Evolutionary conservation across 2,113 vertebrate genomes (phyloP).

Genomic region (Manacus vitellinus): DNA sequence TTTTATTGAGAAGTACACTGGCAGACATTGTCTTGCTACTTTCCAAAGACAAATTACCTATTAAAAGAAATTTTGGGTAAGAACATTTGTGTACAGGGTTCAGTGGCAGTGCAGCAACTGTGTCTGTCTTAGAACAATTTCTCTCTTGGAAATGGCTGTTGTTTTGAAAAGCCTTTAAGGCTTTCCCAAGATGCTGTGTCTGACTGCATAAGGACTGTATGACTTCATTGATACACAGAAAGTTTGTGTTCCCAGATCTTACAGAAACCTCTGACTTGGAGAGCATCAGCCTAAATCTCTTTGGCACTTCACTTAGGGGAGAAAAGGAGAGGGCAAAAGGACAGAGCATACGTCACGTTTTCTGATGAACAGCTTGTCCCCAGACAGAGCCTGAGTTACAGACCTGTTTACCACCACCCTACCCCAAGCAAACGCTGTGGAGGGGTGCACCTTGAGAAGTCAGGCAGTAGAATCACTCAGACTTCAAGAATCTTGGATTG

Average conservation of each 20-base stretch:
- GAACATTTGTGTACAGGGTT: background rate
- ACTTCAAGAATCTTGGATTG: accelerated
- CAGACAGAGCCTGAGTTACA: background rate
- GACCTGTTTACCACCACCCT: no score
- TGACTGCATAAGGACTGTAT: background rate
- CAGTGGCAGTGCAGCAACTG: background rate
- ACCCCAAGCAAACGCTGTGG: accelerated
- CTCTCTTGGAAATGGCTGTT: background rate
- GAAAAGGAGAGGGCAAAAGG: background rate
- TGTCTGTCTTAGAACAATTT: background rate
- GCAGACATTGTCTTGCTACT: background rate
- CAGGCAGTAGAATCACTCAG: background rate
- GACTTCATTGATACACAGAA: background rate
- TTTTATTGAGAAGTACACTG: background rate
- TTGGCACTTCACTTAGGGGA: background rate
- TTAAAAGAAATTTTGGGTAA: background rate
- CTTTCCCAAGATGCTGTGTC: background rate
- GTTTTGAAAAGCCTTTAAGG: background rate
- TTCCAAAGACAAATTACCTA: background rate
- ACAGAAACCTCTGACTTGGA: background rate
- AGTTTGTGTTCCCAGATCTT: background rate
- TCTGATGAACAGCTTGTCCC: background rate
- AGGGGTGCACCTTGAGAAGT: background rate
- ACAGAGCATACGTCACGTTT: accelerated
- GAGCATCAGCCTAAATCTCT: background rate